phyloP scores from a whole-genome alignment of 23 tunicate species.

The Trididemnum nubilum region DNA sequence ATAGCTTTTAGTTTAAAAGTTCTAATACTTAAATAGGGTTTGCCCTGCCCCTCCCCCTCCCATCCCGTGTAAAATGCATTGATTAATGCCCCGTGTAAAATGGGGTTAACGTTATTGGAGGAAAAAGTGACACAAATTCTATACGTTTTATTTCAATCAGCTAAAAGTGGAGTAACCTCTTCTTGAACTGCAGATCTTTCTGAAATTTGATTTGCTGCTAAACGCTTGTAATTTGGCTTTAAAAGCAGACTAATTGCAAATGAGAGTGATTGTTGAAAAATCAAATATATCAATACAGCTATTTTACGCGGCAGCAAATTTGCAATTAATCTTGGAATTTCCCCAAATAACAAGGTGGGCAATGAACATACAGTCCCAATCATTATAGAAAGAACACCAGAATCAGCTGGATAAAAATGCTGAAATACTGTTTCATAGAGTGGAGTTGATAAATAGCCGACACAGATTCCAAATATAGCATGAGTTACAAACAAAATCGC shows the following conservation, averaged over 20 bases:
- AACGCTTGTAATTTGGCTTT: neutral
- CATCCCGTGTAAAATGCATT: too few species aligned
- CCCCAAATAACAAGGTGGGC: neutral
- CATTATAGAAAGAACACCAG: neutral
- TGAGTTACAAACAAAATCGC: neutral
- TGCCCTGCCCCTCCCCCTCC: too few species aligned
- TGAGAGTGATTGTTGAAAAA: neutral
- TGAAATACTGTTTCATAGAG: neutral
- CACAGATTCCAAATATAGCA: neutral
- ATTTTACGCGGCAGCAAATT: neutral
- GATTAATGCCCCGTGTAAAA: too few species aligned
- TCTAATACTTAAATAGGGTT: too few species aligned
- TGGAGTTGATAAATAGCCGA: neutral
- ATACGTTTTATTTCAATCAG: too few species aligned
- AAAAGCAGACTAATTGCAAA: neutral
- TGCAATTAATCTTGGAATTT: neutral
- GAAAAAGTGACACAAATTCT: too few species aligned
- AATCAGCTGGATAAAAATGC: neutral
- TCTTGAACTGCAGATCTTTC: too few species aligned
- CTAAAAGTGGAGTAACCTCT: too few species aligned
- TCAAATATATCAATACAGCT: neutral
- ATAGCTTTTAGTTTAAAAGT: too few species aligned
- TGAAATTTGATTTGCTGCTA: too few species aligned
- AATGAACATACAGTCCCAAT: neutral
- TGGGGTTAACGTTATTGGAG: too few species aligned